Conservation (phyloP, 2,797 vertebrate genomes). For the Psittacula derbiana region DNA sequence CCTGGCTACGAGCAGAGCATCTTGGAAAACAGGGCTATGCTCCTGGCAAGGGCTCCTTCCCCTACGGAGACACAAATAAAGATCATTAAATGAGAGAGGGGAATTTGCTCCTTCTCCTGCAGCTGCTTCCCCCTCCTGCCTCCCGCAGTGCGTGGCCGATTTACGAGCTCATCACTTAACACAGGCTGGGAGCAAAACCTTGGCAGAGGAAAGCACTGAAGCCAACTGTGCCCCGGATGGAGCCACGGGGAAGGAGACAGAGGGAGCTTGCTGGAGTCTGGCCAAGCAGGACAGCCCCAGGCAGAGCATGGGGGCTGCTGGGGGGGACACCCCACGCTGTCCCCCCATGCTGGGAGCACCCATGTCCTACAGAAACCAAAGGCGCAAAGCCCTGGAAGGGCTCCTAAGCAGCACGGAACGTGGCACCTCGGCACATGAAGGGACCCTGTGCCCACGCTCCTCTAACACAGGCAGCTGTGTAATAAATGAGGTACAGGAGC, state of each 20-base stretch:
- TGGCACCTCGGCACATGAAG: accelerated
- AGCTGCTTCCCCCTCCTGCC: not conserved
- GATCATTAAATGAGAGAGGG: not conserved
- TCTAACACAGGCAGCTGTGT: not conserved
- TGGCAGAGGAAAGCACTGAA: accelerated
- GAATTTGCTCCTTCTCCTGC: not conserved
- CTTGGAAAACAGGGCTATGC: not conserved
- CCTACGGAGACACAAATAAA: not conserved
- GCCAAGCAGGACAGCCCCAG: not conserved
- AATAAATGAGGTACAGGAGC: not conserved
- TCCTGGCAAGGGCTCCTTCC: not conserved
- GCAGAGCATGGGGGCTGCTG: not conserved
- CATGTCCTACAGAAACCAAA: not conserved
- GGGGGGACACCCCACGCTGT: not conserved
- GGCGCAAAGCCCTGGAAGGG: not conserved
- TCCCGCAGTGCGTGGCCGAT: accelerated
- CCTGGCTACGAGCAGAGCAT: not conserved
- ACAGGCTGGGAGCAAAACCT: not conserved
- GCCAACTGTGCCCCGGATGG: accelerated
- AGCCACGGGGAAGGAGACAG: accelerated
- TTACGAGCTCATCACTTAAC: not conserved
- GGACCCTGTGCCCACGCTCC: accelerated
- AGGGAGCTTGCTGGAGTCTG: accelerated
- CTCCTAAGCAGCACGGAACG: not conserved
- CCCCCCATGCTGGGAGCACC: not conserved